Evolutionary conservation across 2,888 invertebrate species (phyloP).

Genomic region (Drosophila incognita): DNA sequence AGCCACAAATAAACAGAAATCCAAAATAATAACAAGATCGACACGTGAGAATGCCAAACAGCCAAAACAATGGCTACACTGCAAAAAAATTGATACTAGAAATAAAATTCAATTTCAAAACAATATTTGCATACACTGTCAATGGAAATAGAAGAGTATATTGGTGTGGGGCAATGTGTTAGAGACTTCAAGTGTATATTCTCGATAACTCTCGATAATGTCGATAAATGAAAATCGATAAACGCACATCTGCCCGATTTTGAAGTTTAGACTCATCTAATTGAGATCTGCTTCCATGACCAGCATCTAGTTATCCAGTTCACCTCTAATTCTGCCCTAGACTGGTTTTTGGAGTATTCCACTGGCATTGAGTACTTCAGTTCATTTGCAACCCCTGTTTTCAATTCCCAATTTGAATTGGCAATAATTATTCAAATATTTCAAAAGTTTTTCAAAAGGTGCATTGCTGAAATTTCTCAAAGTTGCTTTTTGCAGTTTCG

Average conservation of each 20-base stretch:
- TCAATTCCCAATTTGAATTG: not conserved
- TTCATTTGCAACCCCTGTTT: not conserved
- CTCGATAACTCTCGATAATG: not conserved
- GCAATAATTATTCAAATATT: not conserved
- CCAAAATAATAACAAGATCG: not conserved
- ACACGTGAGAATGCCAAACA: slow-evolving; percentile 29
- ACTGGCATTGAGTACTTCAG: not conserved
- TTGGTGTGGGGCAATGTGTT: not conserved
- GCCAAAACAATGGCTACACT: not conserved
- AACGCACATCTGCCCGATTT: not conserved
- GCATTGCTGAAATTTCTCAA: not conserved
- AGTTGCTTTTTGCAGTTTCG: not conserved
- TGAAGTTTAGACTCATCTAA: not conserved
- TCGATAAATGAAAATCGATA: not conserved
- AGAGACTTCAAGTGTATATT: not conserved
- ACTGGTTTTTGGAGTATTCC: too few species aligned
- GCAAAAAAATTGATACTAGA: not conserved
- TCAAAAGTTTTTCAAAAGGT: not conserved
- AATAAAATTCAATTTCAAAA: not conserved
- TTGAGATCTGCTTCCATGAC: not conserved
- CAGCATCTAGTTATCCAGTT: too few species aligned
- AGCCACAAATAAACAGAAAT: too few species aligned
- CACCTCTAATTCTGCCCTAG: not conserved
- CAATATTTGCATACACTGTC: not conserved
- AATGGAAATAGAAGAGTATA: not conserved